A percentile compares a stretch with the other conserved stretches of the same genome.
phyloP scores from a whole-genome alignment of 2,113 vertebrate species.

The Chunga burmeisteri region DNA sequence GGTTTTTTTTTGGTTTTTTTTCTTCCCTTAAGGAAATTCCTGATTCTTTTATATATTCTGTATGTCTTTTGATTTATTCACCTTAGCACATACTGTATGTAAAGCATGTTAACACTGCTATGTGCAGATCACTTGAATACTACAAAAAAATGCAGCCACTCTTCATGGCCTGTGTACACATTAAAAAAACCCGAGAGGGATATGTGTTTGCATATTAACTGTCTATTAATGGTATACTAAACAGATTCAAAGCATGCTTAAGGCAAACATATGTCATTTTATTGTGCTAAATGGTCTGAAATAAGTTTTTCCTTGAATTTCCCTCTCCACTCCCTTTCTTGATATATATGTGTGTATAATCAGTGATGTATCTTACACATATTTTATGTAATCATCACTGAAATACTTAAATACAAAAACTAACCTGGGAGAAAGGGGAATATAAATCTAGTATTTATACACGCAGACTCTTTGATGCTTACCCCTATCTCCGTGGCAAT shows the following conservation, averaged over 20 bases:
- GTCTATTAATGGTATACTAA: neutral
- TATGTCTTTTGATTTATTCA: constrained; percentile 20
- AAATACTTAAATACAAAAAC: neutral
- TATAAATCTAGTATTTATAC: neutral
- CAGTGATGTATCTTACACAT: neutral
- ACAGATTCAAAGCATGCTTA: neutral
- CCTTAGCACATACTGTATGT: neutral
- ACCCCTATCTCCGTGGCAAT: neutral
- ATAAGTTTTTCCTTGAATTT: neutral
- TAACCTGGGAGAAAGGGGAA: neutral
- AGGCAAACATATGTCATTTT: neutral
- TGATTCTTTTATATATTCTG: neutral
- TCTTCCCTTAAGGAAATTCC: neutral
- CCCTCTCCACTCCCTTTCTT: neutral
- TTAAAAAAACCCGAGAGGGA: neutral
- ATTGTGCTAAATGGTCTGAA: neutral
- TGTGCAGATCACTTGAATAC: neutral
- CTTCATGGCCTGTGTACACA: neutral
- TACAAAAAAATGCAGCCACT: neutral
- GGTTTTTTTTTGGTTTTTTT: no score
- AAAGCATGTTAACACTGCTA: neutral
- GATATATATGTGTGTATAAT: neutral
- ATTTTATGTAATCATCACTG: neutral
- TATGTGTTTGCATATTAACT: neutral
- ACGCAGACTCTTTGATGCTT: neutral